Evolutionary conservation across 1,140 invertebrate genomes (phyloP).

Genomic region (Anastatus disparis): DNA sequence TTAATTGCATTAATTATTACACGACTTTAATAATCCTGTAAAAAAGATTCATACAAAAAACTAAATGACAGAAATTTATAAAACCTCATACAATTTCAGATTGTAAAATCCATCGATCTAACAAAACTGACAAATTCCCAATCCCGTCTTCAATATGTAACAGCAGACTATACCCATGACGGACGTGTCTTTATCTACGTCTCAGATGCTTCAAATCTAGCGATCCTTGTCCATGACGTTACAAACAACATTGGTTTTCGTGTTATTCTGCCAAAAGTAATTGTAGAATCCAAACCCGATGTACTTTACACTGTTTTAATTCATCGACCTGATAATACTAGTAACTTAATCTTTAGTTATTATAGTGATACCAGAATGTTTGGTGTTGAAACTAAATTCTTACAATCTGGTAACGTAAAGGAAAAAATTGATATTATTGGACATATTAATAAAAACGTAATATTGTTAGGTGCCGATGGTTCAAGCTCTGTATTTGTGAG

Average conservation of each 20-base stretch:
- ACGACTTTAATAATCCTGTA: too few relatives aligned
- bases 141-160: conserved; percentile 70
- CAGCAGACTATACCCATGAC: conserved; percentile 70
- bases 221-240: conserved; percentile 74
- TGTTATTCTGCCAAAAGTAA: conserved; percentile 69
- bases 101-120: conserved; percentile 70
- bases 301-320: conserved; percentile 71
- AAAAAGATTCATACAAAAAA: too few relatives aligned
- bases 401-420: conserved; percentile 66
- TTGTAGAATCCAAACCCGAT: conserved; percentile 62
- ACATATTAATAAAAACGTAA: conserved; percentile 65
- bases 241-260: conserved; percentile 68
- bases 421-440: conserved; percentile 70
- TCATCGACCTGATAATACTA: conserved; percentile 65
- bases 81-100: conserved; percentile 43
- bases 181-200: conserved; percentile 70
- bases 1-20: too few relatives aligned
- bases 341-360: conserved; percentile 70
- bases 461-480: conserved; percentile 72
- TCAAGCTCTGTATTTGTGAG: conserved; percentile 71
- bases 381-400: conserved; percentile 68
- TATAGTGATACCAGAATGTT: conserved; percentile 68
- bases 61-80: too few relatives aligned
- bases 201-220: conserved; percentile 71
- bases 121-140: conserved; percentile 63